Evolutionary conservation across 2,797 vertebrate genomes (phyloP).

Genomic region (Simalia tracyae): DNA sequence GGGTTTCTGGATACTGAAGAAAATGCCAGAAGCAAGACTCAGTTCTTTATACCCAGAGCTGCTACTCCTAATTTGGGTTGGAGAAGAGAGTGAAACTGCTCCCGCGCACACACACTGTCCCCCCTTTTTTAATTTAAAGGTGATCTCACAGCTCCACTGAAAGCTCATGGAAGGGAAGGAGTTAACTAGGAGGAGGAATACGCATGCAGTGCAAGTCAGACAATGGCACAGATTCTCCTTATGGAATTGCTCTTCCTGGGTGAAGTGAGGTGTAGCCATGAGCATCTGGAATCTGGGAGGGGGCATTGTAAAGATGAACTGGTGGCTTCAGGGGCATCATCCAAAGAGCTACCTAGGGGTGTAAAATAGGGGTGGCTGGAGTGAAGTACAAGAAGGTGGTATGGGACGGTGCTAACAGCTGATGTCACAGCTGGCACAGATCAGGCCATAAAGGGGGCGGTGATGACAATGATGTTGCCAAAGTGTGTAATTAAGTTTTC

Average conservation of each 20-base stretch:
- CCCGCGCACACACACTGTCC: no score
- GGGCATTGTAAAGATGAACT: no score
- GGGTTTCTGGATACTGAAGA: constrained; percentile 16
- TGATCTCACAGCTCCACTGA: constrained; percentile 58
- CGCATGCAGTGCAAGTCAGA: constrained; percentile 93
- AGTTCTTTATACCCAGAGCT: not conserved
- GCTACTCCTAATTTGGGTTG: not conserved
- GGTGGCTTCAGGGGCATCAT: constrained; percentile 8
- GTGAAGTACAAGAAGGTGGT: constrained; percentile 13
- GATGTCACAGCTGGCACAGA: constrained; percentile 62
- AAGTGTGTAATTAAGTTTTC: constrained; percentile 45
- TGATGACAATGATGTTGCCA: constrained; percentile 39
- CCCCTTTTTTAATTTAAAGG: constrained; percentile 39
- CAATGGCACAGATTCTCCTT: constrained; percentile 91
- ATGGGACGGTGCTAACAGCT: constrained; percentile 62
- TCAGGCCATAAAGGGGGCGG: constrained; percentile 22
- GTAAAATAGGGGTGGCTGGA: not conserved
- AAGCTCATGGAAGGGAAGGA: constrained; percentile 65
- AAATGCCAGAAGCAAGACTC: constrained; percentile 5
- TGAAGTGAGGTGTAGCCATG: constrained; percentile 51
- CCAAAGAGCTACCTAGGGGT: constrained; percentile 35
- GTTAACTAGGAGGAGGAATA: constrained; percentile 83
- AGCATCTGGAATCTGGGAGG: constrained; percentile 40
- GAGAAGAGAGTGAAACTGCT: not conserved
- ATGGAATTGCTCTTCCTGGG: constrained; percentile 66